These are phyloP conservation scores for Ophioderma brevispina DNA, from an alignment of 35 echinoderm and acorn worm species.

Conservation along the genomic window DNA sequence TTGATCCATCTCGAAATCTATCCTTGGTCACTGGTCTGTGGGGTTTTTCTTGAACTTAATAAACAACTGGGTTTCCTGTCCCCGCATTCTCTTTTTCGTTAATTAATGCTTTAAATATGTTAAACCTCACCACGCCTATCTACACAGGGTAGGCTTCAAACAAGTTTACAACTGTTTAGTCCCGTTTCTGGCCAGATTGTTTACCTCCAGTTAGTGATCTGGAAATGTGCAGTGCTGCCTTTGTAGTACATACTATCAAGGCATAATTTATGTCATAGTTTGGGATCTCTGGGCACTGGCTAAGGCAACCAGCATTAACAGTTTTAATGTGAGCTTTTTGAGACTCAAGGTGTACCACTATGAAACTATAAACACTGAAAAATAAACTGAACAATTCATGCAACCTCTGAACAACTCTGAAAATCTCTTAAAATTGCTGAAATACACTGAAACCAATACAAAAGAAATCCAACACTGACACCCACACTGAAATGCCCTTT, in stretches of 20 bases:
- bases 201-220: conserved; percentile 41
- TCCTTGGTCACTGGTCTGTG: conserved; percentile 28
- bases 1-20: conserved; percentile 66
- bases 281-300: conserved; percentile 49
- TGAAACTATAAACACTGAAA: too few species aligned
- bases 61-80: conserved; percentile 35
- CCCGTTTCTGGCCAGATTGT: conserved; percentile 28
- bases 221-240: conserved; percentile 23
- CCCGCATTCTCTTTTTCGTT: conserved; percentile 38
- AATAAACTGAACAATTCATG: too few species aligned
- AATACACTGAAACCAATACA: too few species aligned
- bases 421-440: too few species aligned
- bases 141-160: conserved; percentile 39
- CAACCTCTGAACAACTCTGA: too few species aligned
- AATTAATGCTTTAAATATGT: conserved; percentile 59
- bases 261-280: conserved; percentile 21
- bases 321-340: conserved; percentile 50
- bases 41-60: conserved; percentile 63
- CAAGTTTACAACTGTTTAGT: neutral
- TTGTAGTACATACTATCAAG: conserved; percentile 2
- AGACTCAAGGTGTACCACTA: conserved; percentile 23
- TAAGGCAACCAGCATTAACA: conserved; percentile 48
- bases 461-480: too few species aligned
- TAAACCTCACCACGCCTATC: conserved; percentile 63
- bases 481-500: too few species aligned